Conservation (phyloP, 1,140 invertebrate species). For the Aplysia californica region DNA sequence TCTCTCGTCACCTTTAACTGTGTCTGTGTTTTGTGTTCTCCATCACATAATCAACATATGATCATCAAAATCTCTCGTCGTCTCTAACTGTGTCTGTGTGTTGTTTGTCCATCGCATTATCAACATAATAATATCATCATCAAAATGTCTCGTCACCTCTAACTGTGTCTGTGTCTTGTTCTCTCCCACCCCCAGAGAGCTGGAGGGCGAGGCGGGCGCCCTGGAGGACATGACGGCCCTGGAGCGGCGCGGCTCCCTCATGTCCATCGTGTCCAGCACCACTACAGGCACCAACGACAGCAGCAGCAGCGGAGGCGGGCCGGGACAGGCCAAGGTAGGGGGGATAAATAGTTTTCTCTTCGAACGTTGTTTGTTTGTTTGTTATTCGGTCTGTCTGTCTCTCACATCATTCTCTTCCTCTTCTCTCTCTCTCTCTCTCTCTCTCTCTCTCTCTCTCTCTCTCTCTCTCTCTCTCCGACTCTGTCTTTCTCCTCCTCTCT, state of each 20-base stretch:
- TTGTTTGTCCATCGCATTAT: no score
- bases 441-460: constrained; percentile 14
- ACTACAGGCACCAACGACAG: constrained; percentile 88
- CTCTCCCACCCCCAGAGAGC: constrained; percentile 74
- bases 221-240: constrained; percentile 79
- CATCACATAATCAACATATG: no score
- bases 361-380: neutral
- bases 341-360: no score
- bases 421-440: constrained; percentile 13
- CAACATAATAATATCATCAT: no score
- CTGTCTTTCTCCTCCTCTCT: neutral
- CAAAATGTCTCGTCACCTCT: no score
- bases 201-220: constrained; percentile 83
- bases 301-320: constrained; percentile 55
- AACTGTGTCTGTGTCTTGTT: no score
- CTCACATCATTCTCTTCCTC: neutral
- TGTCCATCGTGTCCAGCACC: constrained; percentile 85
- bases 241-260: constrained; percentile 84
- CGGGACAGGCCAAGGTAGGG: neutral
- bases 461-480: constrained; percentile 4
- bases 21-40: no score
- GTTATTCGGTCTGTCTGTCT: neutral
- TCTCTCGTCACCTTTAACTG: no score
- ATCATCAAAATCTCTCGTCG: no score
- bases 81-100: no score